Evolutionary conservation across 2,113 vertebrate genomes (phyloP).

Genomic region (Pandion haliaetus): DNA sequence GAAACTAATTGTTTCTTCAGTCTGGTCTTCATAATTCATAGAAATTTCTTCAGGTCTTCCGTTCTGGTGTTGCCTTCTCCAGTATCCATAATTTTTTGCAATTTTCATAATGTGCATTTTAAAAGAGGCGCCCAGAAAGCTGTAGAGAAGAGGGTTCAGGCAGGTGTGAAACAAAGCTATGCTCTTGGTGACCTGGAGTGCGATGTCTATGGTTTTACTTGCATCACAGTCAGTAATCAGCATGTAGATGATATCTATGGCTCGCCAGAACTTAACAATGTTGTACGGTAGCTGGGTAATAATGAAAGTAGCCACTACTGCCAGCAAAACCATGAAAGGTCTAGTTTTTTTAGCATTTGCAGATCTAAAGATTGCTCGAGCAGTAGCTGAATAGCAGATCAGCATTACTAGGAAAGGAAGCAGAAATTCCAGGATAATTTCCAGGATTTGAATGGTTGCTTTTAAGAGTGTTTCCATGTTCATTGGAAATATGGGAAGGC

Average conservation of each 20-base stretch:
- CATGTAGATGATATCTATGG: constrained; percentile 82
- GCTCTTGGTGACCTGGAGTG: constrained; percentile 83
- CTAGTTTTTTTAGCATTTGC: constrained; percentile 76
- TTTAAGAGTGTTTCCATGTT: constrained; percentile 73
- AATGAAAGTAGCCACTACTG: constrained; percentile 84
- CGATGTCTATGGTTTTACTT: constrained; percentile 84
- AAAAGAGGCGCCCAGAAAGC: constrained; percentile 86
- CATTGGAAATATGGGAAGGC: constrained; percentile 77
- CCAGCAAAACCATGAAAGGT: constrained; percentile 82
- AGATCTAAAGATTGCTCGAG: constrained; percentile 70
- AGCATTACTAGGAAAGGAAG: constrained; percentile 87
- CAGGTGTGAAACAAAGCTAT: constrained; percentile 89
- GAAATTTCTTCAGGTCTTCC: constrained; percentile 70
- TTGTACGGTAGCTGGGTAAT: constrained; percentile 92
- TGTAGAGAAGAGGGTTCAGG: constrained; percentile 90
- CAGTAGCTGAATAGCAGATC: constrained; percentile 81
- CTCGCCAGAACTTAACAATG: constrained; percentile 81
- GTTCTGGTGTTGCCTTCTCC: constrained; percentile 63
- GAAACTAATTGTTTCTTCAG: constrained; percentile 75
- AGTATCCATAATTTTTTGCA: constrained; percentile 74
- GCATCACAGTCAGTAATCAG: constrained; percentile 80
- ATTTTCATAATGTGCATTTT: constrained; percentile 80
- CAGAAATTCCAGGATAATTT: constrained; percentile 86
- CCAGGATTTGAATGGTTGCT: constrained; percentile 80
- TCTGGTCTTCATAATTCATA: constrained; percentile 64